Base-by-base conservation (phyloP, 1,140 invertebrate species). In the Drosophila erecta region DNA sequence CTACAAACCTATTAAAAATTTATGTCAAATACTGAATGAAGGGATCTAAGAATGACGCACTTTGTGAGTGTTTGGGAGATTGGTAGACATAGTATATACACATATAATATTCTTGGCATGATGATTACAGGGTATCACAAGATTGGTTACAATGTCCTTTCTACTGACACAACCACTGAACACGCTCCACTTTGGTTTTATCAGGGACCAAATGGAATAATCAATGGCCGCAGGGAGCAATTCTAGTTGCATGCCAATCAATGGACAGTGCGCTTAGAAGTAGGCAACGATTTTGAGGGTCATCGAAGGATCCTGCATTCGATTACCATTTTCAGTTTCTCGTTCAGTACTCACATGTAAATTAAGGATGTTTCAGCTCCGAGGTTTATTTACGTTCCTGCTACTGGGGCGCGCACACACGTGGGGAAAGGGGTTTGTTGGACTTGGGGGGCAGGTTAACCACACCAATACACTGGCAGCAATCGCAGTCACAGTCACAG, bases 361-460 rank as follows among this genome's bases (percentile, higher is more conserved):
- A 56, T 87, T 75, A 62, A 73, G 54, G 71, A 56, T 76, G 74
- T 59, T 66, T 55, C 49, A 64, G 43, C 61, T 41, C 47, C 41
- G 54, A 78, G 83, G 81, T 85, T 87, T 85, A 85, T 85, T 85
- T 85, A 85, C 81, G 83, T 85, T 81, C 66, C 61, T 55, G 37
- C 66, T 62, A 50, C 64, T 65, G 53, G 58, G 33, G 50, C 76
- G 55, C 76, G 47, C 76, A 49, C 51, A 43, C 62, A 51, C 70
- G 46, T 49, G 50, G 58, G 40, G 56, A 44, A 40, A 35, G 51
- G 53, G 49, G 27, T 17, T 17, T 17, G 40, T 47, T 46, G 30
- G 40, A n/a, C 33, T 20, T 24, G 46, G 60, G 51, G 46, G 22
- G 8, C 51, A 27, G 46, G 51, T 51, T 55, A 47, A 46, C 46